Evolutionary conservation across 2,888 invertebrate species (phyloP).

Genomic region (Beris morrisii): DNA sequence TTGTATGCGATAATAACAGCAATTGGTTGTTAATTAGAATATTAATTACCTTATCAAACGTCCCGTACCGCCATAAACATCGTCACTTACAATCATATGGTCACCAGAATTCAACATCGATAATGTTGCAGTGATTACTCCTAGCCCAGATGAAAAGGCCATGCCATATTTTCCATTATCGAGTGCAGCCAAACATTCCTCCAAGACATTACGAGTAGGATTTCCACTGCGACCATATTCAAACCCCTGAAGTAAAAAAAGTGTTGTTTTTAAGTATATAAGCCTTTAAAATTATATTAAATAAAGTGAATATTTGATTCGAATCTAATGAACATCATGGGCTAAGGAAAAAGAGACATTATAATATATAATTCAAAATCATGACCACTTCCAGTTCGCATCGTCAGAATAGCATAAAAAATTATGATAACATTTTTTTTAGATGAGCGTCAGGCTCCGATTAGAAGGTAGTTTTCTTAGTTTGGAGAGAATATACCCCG

Average conservation of each 20-base stretch:
- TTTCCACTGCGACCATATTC: constrained; percentile 95
- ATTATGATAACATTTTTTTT: too few relatives aligned
- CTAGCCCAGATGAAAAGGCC: constrained; percentile 88
- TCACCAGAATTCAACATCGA: constrained; percentile 81
- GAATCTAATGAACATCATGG: too few relatives aligned
- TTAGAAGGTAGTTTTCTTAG: too few relatives aligned
- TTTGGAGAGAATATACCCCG: too few relatives aligned
- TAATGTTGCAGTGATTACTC: constrained; percentile 75
- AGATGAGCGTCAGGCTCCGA: too few relatives aligned
- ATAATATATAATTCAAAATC: too few relatives aligned
- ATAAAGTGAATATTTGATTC: not conserved
- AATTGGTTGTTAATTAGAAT: not conserved
- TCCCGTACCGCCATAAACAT: constrained; percentile 93
- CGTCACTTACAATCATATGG: constrained; percentile 87
- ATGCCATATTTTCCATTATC: constrained; percentile 86
- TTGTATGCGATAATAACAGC: not conserved
- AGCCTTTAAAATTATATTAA: not conserved
- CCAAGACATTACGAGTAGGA: constrained; percentile 86
- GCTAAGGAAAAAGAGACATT: too few relatives aligned
- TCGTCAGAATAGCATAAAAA: too few relatives aligned
- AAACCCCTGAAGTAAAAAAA: constrained; percentile 64
- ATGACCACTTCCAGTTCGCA: too few relatives aligned
- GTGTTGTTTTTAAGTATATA: not conserved
- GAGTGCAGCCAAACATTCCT: constrained; percentile 84
- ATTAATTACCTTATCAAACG: constrained; percentile 66